Conservation (phyloP, 64 coral and sea anemone species). For the Montipora efflorescens region DNA sequence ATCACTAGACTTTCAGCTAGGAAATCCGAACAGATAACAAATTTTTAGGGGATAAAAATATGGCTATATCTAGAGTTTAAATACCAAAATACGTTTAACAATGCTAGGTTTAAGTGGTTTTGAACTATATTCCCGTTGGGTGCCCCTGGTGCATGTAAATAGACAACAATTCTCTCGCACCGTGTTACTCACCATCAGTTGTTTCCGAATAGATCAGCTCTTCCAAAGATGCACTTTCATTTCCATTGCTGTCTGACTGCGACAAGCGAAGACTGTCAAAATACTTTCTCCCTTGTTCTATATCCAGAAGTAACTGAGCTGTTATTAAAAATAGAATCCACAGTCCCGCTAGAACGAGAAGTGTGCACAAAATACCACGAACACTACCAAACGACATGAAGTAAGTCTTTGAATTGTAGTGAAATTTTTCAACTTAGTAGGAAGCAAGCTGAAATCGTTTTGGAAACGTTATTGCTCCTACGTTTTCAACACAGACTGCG, state of each 20-base stretch:
- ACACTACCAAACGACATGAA: no score
- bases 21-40: no score
- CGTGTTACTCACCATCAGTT: not conserved
- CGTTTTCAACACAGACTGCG: not conserved
- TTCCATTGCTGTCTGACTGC: not conserved
- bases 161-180: no score
- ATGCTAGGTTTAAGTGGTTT: not conserved
- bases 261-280: not conserved
- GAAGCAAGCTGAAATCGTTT: not conserved
- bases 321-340: slow-evolving; percentile 60
- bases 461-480: no score
- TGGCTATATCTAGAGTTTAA: not conserved
- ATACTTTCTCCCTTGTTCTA: slow-evolving; percentile 41
- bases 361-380: not conserved
- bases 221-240: not conserved
- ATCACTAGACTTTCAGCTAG: no score
- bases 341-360: slow-evolving; percentile 5
- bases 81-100: slow-evolving; percentile 1
- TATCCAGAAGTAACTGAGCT: slow-evolving; percentile 66
- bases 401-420: no score
- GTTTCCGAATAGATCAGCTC: slow-evolving; percentile 7
- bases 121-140: not conserved
- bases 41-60: slow-evolving; percentile 10
- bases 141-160: not conserved
- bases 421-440: no score